phyloP scores from a whole-genome alignment of 1,140 invertebrate species.

The Lycorma delicatula region DNA sequence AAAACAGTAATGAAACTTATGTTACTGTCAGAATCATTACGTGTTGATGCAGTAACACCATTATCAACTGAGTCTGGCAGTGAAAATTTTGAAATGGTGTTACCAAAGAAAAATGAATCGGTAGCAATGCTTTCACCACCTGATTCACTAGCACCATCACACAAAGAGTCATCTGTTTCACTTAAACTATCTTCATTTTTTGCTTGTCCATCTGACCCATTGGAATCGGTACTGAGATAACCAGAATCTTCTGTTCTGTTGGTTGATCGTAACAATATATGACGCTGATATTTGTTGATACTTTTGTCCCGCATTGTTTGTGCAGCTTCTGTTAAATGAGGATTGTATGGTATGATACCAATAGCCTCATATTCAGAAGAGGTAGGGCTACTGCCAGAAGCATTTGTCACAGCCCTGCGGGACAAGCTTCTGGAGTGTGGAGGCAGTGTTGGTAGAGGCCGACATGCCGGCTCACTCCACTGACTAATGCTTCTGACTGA shows the following conservation, averaged over 20 bases:
- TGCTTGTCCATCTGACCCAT: slow-evolving; percentile 6
- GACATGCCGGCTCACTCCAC: slow-evolving; percentile 8
- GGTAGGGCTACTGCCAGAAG: slow-evolving; percentile 35
- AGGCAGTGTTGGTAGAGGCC: slow-evolving; percentile 5
- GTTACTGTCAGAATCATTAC: slow-evolving; percentile 15
- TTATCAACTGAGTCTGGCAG: slow-evolving; percentile 13
- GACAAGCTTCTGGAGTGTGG: slow-evolving; percentile 27
- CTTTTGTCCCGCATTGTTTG: neutral
- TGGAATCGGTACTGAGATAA: slow-evolving; percentile 24
- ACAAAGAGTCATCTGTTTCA: slow-evolving; percentile 74
- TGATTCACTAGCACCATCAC: slow-evolving; percentile 72
- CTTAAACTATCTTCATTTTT: slow-evolving; percentile 65
- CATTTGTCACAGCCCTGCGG: slow-evolving; percentile 34
- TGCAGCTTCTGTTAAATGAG: neutral
- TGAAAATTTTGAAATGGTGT: slow-evolving; percentile 39
- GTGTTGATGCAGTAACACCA: neutral
- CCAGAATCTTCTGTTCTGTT: slow-evolving; percentile 28
- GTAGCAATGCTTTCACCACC: slow-evolving; percentile 75
- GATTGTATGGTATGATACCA: slow-evolving; percentile 5
- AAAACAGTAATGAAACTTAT: slow-evolving; percentile 16
- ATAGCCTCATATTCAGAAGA: slow-evolving; percentile 39
- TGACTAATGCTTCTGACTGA: slow-evolving; percentile 34
- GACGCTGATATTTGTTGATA: neutral
- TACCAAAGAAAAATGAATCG: slow-evolving; percentile 81
- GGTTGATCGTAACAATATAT: neutral